phyloP scores from a whole-genome alignment of 1,140 invertebrate genomes.

The Lucilia cuprina region DNA sequence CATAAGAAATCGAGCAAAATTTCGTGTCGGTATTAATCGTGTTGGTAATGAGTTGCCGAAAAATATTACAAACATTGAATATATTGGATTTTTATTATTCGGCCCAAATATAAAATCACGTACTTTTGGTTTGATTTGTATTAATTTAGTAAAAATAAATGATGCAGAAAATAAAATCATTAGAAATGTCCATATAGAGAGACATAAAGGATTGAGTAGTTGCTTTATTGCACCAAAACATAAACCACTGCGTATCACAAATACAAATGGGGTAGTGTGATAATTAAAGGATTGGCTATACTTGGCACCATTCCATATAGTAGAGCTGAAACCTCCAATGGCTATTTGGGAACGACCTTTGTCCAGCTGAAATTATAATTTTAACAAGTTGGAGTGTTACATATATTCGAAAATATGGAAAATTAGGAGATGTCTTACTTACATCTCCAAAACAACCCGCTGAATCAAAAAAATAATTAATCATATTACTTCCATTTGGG shows the following conservation, averaged over 20 bases:
- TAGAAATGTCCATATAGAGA: neutral
- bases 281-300: slow-evolving; percentile 30
- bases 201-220: slow-evolving; percentile 10
- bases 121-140: neutral
- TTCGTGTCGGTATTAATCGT: slow-evolving; percentile 6
- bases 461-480: neutral
- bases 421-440: neutral
- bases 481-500: neutral
- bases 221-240: slow-evolving; percentile 33
- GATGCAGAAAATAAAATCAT: neutral
- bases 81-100: slow-evolving; percentile 2
- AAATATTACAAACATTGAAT: slow-evolving; percentile 26
- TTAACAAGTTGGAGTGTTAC: no score
- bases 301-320: neutral
- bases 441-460: slow-evolving; percentile 36
- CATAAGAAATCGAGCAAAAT: slow-evolving; percentile 38
- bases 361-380: slow-evolving; percentile 7
- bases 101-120: slow-evolving; percentile 36
- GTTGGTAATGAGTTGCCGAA: slow-evolving; percentile 40
- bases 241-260: slow-evolving; percentile 34
- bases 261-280: slow-evolving; percentile 31
- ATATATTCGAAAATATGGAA: no score
- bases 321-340: slow-evolving; percentile 35
- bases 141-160: neutral
- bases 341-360: slow-evolving; percentile 9